Evolutionary conservation across 2,888 invertebrate genomes (phyloP).

Genomic region (Caenorhabditis uteleia): DNA sequence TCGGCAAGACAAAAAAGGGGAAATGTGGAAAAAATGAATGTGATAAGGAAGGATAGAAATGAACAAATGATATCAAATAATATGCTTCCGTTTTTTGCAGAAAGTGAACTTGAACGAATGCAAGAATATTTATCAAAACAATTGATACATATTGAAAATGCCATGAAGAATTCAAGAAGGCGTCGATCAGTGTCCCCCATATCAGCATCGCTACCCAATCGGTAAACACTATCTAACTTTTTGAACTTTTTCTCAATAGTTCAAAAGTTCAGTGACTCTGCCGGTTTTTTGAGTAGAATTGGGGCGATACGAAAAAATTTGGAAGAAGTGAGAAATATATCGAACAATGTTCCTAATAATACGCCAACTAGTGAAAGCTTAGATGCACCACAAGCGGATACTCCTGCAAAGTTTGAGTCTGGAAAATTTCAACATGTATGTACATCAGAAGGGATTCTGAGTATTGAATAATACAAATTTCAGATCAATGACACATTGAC

Average conservation of each 20-base stretch:
- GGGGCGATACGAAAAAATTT: conserved; percentile 40
- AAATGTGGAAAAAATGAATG: too few species aligned
- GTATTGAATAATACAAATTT: conserved; percentile 1
- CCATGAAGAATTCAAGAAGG: conserved; percentile 21
- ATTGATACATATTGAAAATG: conserved; percentile 19
- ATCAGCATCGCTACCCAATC: conserved; percentile 54
- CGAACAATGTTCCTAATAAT: conserved; percentile 19
- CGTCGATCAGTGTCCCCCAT: conserved; percentile 48
- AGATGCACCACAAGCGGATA: conserved; percentile 18
- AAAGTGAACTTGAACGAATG: conserved; percentile 33
- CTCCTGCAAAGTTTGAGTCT: conserved; percentile 26
- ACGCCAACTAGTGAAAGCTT: conserved; percentile 25
- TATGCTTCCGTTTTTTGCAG: conserved; percentile 20
- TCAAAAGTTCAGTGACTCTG: conserved; percentile 37
- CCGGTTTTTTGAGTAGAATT: conserved; percentile 49
- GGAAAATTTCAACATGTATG: conserved; percentile 35
- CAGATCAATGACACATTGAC: conserved; percentile 42
- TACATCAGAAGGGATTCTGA: neutral
- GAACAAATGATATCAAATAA: too few species aligned
- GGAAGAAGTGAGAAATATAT: conserved; percentile 27
- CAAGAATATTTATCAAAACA: conserved; percentile 24
- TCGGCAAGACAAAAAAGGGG: too few species aligned
- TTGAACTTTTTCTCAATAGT: neutral
- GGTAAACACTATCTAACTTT: conserved; percentile 10
- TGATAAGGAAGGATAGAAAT: conserved; percentile 2